These are phyloP conservation scores for Lytechinus pictus DNA, from an alignment of 35 echinoderm and acorn worm species.

Conservation along the genomic window DNA sequence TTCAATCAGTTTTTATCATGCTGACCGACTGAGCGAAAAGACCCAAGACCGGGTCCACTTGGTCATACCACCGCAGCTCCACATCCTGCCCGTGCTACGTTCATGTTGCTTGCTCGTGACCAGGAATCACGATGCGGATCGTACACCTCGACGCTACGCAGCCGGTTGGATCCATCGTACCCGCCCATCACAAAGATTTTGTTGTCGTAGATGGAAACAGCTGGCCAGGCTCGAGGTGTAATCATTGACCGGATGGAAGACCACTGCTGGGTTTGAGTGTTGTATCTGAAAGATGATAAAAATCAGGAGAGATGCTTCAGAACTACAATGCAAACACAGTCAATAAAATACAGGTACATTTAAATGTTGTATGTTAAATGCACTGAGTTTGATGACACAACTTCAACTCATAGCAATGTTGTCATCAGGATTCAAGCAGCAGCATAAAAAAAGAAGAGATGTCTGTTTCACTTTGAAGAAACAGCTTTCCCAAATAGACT, in stretches of 20 bases:
- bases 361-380: too few relatives aligned
- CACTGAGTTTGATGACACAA: too few relatives aligned
- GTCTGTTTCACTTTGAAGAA: too few relatives aligned
- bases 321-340: not conserved
- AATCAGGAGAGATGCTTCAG: not conserved
- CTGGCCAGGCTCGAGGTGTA: slow-evolving; percentile 87
- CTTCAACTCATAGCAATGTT: too few relatives aligned
- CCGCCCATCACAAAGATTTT: slow-evolving; percentile 97
- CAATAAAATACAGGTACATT: too few relatives aligned
- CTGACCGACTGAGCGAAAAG: not conserved
- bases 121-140: slow-evolving; percentile 87
- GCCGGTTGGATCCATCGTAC: slow-evolving; percentile 84
- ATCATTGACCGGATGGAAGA: slow-evolving; percentile 90
- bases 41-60: not conserved
- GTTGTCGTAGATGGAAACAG: slow-evolving; percentile 95
- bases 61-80: slow-evolving; percentile 89
- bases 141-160: slow-evolving; percentile 91
- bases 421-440: too few relatives aligned
- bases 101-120: slow-evolving; percentile 88
- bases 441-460: too few relatives aligned
- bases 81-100: slow-evolving; percentile 79
- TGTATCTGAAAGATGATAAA: slow-evolving; percentile 67
- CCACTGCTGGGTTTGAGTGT: slow-evolving; percentile 99
- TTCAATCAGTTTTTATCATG: not conserved
- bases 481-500: too few relatives aligned